These are phyloP conservation scores for Megalopta genalis DNA, from an alignment of 1,140 invertebrate genomes.

Conservation along the genomic window DNA sequence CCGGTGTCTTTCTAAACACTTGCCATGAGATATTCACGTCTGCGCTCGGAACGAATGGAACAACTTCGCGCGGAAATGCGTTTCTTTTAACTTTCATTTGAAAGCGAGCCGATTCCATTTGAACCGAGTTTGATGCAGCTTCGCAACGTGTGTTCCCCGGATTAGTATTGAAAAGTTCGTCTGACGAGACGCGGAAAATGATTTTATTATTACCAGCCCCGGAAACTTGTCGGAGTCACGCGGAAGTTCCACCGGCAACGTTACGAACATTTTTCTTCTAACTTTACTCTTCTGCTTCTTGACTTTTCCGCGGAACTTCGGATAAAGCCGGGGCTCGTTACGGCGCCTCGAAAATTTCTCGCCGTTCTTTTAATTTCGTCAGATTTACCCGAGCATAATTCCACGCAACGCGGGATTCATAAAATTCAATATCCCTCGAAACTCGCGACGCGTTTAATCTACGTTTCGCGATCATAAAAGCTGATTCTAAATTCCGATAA, in stretches of 20 bases:
- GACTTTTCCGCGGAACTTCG: neutral
- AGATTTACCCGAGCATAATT: neutral
- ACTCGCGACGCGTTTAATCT: neutral
- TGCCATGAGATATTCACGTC: too few relatives aligned
- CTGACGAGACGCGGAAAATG: constrained; percentile 4
- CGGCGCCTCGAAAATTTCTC: neutral
- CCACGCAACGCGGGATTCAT: neutral
- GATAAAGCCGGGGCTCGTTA: constrained; percentile 11
- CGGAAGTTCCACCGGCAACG: constrained; percentile 5
- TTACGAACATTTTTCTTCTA: constrained; percentile 13
- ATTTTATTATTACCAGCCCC: constrained; percentile 16
- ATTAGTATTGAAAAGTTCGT: constrained; percentile 19
- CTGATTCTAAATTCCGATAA: too few relatives aligned
- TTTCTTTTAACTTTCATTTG: neutral
- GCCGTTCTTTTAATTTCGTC: neutral
- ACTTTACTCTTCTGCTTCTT: neutral
- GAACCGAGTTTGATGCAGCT: neutral
- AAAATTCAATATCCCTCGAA: neutral
- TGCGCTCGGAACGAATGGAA: too few relatives aligned
- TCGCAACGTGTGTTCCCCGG: neutral
- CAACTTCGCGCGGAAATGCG: neutral
- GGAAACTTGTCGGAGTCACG: constrained; percentile 30
- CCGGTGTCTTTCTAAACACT: neutral
- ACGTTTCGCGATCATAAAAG: too few relatives aligned
- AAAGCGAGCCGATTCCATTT: neutral